These are phyloP conservation scores for Odontocolon sp. DNA, from an alignment of 2,888 invertebrate species.

Conservation along the genomic window DNA sequence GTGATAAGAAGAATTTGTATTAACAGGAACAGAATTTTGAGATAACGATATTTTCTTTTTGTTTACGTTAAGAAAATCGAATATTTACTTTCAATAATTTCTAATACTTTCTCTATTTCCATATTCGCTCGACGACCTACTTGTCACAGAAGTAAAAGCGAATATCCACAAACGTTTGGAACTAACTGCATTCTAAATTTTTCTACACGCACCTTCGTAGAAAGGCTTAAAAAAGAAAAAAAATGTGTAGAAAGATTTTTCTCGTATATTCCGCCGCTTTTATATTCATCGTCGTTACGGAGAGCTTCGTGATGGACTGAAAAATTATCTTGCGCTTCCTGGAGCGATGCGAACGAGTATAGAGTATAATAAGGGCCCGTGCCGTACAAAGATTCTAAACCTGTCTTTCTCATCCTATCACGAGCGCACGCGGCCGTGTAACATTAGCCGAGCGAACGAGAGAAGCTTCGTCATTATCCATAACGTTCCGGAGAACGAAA, in stretches of 20 bases:
- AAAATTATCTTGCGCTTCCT: slow-evolving; percentile 24
- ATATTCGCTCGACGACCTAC: too few relatives aligned
- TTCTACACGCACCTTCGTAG: too few relatives aligned
- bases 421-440: slow-evolving; percentile 29
- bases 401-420: background rate
- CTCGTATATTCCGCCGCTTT: slow-evolving; percentile 12
- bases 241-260: background rate
- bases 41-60: too few relatives aligned
- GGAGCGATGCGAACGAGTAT: background rate
- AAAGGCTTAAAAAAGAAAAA: background rate
- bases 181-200: slow-evolving; percentile 20
- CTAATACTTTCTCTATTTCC: too few relatives aligned
- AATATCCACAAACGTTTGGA: too few relatives aligned
- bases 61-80: too few relatives aligned
- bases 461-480: slow-evolving; percentile 45
- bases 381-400: slow-evolving; percentile 31
- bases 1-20: too few relatives aligned
- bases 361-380: background rate
- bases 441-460: slow-evolving; percentile 48
- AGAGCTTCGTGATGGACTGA: background rate
- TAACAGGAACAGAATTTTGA: too few relatives aligned
- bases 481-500: slow-evolving; percentile 19
- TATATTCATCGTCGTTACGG: slow-evolving; percentile 11
- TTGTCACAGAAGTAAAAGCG: too few relatives aligned
- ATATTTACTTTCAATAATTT: too few relatives aligned